Percentiles rank a stretch among this genome's conserved stretches.
These are phyloP conservation scores for Tragelaphus eurycerus DNA, from an alignment of 2,797 vertebrate genomes.

Conservation along the genomic window DNA sequence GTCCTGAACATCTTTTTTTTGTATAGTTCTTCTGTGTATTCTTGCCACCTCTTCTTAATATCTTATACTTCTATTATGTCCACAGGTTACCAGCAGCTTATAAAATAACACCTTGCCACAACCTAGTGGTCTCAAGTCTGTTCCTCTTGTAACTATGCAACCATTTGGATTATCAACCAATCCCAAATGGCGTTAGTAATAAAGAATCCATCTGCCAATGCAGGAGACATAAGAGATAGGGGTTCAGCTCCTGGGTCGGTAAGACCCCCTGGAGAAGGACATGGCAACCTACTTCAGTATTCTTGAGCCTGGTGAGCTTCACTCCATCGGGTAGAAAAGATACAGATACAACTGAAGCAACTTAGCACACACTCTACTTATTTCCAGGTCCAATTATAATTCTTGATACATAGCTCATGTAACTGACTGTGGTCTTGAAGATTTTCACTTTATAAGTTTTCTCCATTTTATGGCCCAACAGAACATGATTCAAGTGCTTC, in stretches of 20 bases:
- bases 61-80: not conserved
- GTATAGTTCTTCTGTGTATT: not conserved
- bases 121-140: not conserved
- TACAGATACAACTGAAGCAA: not conserved
- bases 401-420: not conserved
- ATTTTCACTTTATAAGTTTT: not conserved
- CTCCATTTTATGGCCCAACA: not conserved
- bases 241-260: not conserved
- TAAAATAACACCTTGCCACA: not conserved
- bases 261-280: not conserved
- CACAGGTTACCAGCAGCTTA: not conserved
- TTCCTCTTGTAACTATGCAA: not conserved
- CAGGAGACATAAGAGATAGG: not conserved
- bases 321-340: not conserved
- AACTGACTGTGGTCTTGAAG: not conserved
- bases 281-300: not conserved
- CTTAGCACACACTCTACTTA: not conserved
- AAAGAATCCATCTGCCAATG: accelerated
- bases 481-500: not conserved
- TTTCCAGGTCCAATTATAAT: not conserved
- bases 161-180: not conserved
- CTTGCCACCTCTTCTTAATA: not conserved
- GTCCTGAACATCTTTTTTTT: not conserved
- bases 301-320: not conserved
- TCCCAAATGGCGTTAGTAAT: not conserved